These are phyloP conservation scores for Sialia sialis DNA, from an alignment of 2,113 vertebrate species.

Conservation along the genomic window DNA sequence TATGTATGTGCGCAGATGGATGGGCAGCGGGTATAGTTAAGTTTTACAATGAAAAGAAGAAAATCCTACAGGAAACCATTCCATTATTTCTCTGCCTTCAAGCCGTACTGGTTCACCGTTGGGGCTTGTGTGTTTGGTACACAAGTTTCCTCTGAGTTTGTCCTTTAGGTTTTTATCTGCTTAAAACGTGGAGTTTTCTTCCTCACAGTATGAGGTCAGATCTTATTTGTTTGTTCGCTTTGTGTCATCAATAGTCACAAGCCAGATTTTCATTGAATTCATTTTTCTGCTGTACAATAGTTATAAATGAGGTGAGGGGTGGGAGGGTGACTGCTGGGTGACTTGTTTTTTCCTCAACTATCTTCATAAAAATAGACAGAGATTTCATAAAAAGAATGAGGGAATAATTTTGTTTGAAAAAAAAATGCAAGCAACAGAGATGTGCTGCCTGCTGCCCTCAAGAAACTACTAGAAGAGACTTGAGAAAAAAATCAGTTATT, in stretches of 20 bases:
- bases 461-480: not conserved
- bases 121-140: not conserved
- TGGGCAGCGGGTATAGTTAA: not conserved
- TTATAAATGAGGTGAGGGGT: not conserved
- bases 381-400: not conserved
- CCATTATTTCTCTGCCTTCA: not conserved
- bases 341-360: not conserved
- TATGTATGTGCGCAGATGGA: accelerated
- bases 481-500: slow-evolving; percentile 11
- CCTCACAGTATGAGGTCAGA: not conserved
- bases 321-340: not conserved
- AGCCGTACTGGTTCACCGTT: not conserved
- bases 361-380: not conserved
- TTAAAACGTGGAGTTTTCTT: accelerated
- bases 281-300: not conserved
- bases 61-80: not conserved
- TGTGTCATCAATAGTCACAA: not conserved
- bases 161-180: not conserved
- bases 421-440: not conserved
- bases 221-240: not conserved
- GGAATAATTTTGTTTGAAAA: not conserved
- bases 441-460: not conserved
- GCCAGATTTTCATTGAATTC: not conserved
- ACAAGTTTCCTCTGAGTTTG: not conserved
- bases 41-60: not conserved